These are phyloP conservation scores for Pangasius larnaudii DNA, from an alignment of 2,797 vertebrate species.

Conservation along the genomic window DNA sequence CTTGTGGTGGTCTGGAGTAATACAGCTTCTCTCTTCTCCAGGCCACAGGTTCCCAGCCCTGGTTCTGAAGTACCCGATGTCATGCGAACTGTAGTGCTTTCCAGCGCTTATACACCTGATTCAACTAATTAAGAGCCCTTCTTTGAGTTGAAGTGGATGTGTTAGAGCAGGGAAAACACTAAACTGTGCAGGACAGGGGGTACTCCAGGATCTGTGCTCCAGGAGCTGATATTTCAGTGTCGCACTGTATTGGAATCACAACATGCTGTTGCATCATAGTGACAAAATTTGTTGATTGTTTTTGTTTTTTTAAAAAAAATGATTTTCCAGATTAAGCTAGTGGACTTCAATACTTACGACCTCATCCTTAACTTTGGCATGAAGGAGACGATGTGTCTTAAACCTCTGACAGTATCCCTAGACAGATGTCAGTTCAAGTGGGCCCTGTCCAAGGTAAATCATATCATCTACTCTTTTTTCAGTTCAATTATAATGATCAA, in stretches of 20 bases:
- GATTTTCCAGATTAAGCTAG: constrained; percentile 27
- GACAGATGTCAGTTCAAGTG: constrained; percentile 8
- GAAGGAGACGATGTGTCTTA: constrained; percentile 39
- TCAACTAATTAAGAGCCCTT: neutral
- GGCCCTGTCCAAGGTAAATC: constrained; percentile 10
- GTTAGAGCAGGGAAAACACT: neutral
- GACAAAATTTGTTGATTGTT: neutral
- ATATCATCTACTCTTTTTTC: neutral
- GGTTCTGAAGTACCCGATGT: neutral
- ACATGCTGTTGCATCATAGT: neutral
- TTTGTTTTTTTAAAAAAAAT: no score
- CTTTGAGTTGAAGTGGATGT: neutral
- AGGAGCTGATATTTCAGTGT: neutral
- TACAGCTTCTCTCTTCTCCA: neutral
- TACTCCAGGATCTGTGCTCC: neutral
- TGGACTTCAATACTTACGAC: constrained; percentile 34
- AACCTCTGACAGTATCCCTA: neutral
- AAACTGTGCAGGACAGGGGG: no score
- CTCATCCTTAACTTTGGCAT: constrained; percentile 30
- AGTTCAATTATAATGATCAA: neutral
- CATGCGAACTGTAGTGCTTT: neutral
- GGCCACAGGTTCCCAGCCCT: no score
- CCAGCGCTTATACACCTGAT: neutral
- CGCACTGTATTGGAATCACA: neutral
- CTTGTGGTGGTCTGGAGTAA: constrained; percentile 30